Base-by-base conservation (phyloP, 2,113 vertebrate genomes). In the Seriola rivoliana region DNA sequence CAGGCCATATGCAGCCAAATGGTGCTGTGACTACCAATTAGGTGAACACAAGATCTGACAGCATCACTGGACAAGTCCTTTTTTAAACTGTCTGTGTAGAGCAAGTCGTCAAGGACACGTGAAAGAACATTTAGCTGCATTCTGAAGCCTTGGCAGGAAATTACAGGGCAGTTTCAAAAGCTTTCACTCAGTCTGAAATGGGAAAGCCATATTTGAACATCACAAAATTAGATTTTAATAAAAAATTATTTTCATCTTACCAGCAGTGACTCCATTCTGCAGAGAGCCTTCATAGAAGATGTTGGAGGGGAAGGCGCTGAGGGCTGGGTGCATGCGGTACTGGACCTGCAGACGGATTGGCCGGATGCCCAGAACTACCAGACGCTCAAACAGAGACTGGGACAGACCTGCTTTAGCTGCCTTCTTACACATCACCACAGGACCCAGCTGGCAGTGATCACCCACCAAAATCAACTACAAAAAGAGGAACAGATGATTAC, bases 361-460 rank as follows among this genome's bases (percentile, higher is more conserved):
- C 5, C 97, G 95, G 70, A 99, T 99, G 14, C 97, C 97, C 92
- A 98, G 93, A 50, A 99, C 97, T 75, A 99, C 97, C 36, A 99
- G 95, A 32, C 97, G 91, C 93, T 99, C 97, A 0, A 99, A 98
- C 16, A 99, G 95, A 0, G 97, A 98, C 93, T 99, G 97, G 0
- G 97, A 99, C 17, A 99, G 94, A 4, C 97, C 97, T 0, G 97
- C 97, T 91, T 99, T 99, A 0, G 97, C 97, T 0, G 97, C 97
- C 74, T 99, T 99, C 90, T 98, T 99, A 85, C 97, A 99, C 97
- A 99, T 99, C 79, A 99, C 97, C 38, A 98, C 97, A 0, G 97
- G 97, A 1, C 97, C 97, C n/a, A 99, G 96, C 93, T 99, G 97
- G 88, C 97, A 99, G 92, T 99, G 97, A 93, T 99, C 97, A 0